Percentiles rank a stretch among this genome's conserved stretches.
Evolutionary conservation across 2,797 vertebrate species (phyloP).

Genomic region (Cryptoprocta ferox): DNA sequence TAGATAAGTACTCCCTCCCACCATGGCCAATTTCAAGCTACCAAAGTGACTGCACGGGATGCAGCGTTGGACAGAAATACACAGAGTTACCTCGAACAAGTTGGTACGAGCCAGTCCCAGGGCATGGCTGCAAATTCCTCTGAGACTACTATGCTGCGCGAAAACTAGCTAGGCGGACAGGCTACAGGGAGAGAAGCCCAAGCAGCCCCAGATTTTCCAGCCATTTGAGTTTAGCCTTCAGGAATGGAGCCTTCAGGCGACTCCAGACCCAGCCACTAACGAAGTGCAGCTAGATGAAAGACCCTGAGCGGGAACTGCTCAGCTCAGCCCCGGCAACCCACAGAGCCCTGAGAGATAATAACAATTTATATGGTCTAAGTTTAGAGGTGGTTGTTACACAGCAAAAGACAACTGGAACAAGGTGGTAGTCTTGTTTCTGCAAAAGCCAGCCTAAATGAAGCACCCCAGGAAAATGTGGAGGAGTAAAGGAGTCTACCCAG

Average conservation of each 20-base stretch:
- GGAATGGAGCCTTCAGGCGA: background rate
- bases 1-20: background rate
- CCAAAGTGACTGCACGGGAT: background rate
- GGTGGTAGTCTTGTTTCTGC: background rate
- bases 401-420: background rate
- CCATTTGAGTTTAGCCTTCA: background rate
- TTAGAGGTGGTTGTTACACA: background rate
- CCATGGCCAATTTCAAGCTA: background rate
- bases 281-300: background rate
- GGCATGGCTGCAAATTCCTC: no score
- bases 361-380: background rate
- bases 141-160: background rate
- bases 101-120: background rate
- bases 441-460: background rate
- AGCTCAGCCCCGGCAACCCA: background rate
- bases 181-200: background rate
- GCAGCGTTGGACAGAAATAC: background rate
- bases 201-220: background rate
- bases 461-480: background rate
- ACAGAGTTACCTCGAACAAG: background rate
- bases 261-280: background rate
- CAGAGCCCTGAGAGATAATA: background rate
- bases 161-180: background rate
- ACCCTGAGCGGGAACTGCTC: background rate
- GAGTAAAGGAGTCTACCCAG: background rate